Conservation (phyloP, 2,888 invertebrate genomes). For the Agonopterix alstromeriana region DNA sequence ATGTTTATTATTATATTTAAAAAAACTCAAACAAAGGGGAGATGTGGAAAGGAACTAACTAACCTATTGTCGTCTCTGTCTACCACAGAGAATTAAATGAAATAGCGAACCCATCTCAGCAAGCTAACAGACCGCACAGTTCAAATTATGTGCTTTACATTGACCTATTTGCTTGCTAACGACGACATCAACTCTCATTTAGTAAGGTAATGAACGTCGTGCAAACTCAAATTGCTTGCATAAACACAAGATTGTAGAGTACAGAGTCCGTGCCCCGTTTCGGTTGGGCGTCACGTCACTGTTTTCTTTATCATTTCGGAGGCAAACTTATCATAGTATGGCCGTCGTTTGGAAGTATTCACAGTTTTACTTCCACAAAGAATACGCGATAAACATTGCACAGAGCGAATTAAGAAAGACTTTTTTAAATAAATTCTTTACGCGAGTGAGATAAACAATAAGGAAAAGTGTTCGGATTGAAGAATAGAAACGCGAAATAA, state of each 20-base stretch:
- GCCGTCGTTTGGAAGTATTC: slow-evolving; percentile 80
- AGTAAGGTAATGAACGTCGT: slow-evolving; percentile 27
- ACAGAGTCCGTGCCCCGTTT: slow-evolving; percentile 24
- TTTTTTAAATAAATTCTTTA: slow-evolving; percentile 69
- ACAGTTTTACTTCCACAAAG: slow-evolving; percentile 81
- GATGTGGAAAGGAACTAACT: not conserved
- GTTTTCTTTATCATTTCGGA: slow-evolving; percentile 74
- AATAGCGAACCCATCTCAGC: not conserved
- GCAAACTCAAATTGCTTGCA: slow-evolving; percentile 8
- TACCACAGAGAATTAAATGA: not conserved
- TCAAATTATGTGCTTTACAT: slow-evolving; percentile 12
- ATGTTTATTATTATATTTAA: too few relatives aligned
- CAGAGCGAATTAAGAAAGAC: slow-evolving; percentile 69
- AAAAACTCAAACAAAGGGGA: not conserved
- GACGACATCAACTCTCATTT: not conserved
- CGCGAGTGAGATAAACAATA: slow-evolving; percentile 72
- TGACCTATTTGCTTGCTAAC: slow-evolving; percentile 5
- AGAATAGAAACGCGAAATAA: slow-evolving; percentile 23
- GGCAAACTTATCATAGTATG: slow-evolving; percentile 78
- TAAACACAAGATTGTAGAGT: slow-evolving; percentile 11
- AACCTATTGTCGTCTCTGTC: slow-evolving; percentile 5
- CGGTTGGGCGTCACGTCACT: slow-evolving; percentile 56
- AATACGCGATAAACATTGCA: slow-evolving; percentile 78
- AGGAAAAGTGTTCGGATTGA: slow-evolving; percentile 36
- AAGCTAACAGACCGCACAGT: not conserved